Base-by-base conservation (phyloP, 1,140 invertebrate species). In the Aphelinus atriplicis region DNA sequence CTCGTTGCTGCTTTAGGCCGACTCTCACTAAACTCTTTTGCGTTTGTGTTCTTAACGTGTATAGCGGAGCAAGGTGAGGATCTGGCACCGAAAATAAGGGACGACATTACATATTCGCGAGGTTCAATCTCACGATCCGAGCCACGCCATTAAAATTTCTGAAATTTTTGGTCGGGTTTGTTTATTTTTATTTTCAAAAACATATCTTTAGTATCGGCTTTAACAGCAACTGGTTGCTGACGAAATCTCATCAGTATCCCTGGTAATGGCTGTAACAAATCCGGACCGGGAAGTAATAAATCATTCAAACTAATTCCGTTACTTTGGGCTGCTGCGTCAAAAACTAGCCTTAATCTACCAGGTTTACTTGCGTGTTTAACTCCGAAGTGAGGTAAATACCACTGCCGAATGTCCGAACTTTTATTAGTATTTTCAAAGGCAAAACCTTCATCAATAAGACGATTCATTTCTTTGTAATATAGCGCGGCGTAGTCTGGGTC, bases 81-180 rank as follows among this genome's bases (percentile, higher is more conserved):
- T 1, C 64, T 69, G 0, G 84, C 81, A 0, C 83, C 84, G 61
- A 87, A 85, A 2, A 84, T 82, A 69, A 84, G 77, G 0, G 78
- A 81, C 0, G 76, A 79, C 82, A 87, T 84, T 3, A 47, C 62
- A 48, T 82, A 83, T 6, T 73, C 73, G 7, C 60, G 64, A 46
- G 65, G 65, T 58, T 63, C 4, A n/a, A n/a, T n/a, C 46, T 7
- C n/a, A 56, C 68, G 43, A 61, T 71, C 4, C 10, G 3, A 26
- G 42, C 68, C 57, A 1, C 68, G 46, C 68, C 68, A 71, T 48
- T 61, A 53, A 53, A 71, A 53, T 53, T 9, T 4, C 9, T 6
- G 9, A 53, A 9, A 4, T 6, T 9, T 53, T 6, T 9, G 51
- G 9, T 53, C 51, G 4, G 4, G 4, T 9, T 53, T 9, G 4